A percentile compares a stretch with the other conserved stretches of the same genome.
phyloP scores from a whole-genome alignment of 2,797 vertebrate species.

The Hozukius guyotensis region DNA sequence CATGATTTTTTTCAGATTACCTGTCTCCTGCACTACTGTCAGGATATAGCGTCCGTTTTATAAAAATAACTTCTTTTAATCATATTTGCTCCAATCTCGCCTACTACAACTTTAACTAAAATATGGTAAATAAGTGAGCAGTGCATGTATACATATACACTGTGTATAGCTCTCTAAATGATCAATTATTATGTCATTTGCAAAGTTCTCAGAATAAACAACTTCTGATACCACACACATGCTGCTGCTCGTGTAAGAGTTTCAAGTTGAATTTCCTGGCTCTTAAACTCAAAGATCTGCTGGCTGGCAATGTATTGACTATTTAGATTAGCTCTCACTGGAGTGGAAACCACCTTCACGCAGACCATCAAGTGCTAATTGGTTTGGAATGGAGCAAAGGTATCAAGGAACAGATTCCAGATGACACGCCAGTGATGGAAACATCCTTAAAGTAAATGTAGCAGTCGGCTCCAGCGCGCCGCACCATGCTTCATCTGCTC shows the following conservation, averaged over 20 bases:
- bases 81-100: too few species aligned
- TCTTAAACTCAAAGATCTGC: slow-evolving; percentile 50
- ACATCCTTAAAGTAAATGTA: slow-evolving; percentile 76
- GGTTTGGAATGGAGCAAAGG: slow-evolving; percentile 76
- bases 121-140: background rate
- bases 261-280: slow-evolving; percentile 38
- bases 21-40: too few species aligned
- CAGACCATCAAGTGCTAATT: slow-evolving; percentile 86
- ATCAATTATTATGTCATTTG: slow-evolving; percentile 8
- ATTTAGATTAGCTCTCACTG: slow-evolving; percentile 73
- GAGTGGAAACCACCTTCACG: slow-evolving; percentile 72
- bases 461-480: slow-evolving; percentile 58
- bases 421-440: slow-evolving; percentile 74
- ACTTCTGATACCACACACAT: background rate
- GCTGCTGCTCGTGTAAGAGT: slow-evolving; percentile 8
- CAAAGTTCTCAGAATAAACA: slow-evolving; percentile 6
- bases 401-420: slow-evolving; percentile 77
- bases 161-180: background rate
- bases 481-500: slow-evolving; percentile 65
- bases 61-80: too few species aligned
- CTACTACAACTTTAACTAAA: background rate
- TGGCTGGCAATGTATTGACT: slow-evolving; percentile 54
- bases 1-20: too few species aligned
- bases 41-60: too few species aligned
- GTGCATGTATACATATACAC: background rate